Conservation (phyloP, 2,113 vertebrate genomes). For the Chiloscyllium plagiosum region DNA sequence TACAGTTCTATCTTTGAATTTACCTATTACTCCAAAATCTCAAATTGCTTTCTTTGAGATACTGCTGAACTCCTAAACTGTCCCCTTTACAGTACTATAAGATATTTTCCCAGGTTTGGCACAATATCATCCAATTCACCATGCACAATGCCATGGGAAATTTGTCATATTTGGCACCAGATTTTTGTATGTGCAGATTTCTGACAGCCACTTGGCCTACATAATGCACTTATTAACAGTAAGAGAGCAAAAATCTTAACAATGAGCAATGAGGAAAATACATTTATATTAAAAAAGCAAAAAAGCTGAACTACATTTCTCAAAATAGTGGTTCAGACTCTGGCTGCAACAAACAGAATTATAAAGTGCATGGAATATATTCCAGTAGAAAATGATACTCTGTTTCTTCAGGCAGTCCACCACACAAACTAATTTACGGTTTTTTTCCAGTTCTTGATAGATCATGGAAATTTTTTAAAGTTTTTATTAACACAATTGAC, state of each 20-base stretch:
- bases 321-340: neutral
- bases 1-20: neutral
- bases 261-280: neutral
- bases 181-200: neutral
- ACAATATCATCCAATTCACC: neutral
- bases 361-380: neutral
- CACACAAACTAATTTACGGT: no score
- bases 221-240: neutral
- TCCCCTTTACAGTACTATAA: neutral
- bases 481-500: no score
- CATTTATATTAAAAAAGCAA: neutral
- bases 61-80: neutral
- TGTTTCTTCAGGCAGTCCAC: no score
- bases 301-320: neutral
- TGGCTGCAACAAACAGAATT: neutral
- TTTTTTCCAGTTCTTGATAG: no score
- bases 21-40: neutral
- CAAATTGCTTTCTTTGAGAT: neutral
- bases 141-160: neutral
- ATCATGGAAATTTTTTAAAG: no score
- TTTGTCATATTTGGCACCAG: neutral
- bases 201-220: neutral
- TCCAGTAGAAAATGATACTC: neutral
- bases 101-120: neutral
- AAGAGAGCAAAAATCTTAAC: neutral